phyloP scores from a whole-genome alignment of 2,888 invertebrate species.

The Trypoxylon attenuatum region DNA sequence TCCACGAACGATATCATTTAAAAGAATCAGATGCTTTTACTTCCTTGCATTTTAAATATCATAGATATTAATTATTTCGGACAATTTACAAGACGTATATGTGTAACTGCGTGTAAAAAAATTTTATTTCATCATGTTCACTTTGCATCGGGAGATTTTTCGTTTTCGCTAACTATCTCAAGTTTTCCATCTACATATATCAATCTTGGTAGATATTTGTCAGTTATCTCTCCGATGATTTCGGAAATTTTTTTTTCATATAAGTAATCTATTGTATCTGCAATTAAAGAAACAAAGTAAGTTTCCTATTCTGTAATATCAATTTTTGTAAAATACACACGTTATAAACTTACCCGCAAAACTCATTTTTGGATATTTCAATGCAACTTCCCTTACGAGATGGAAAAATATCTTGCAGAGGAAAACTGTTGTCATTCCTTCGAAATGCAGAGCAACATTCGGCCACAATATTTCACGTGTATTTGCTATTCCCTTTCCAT shows the following conservation, averaged over 20 bases:
- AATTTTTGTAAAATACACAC: background rate
- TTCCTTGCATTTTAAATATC: background rate
- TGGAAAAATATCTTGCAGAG: slow-evolving; percentile 46
- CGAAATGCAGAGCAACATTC: slow-evolving; percentile 53
- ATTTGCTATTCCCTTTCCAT: slow-evolving; percentile 49
- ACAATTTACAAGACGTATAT: too few species aligned
- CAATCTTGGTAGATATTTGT: slow-evolving; percentile 58
- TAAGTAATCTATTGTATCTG: slow-evolving; percentile 56
- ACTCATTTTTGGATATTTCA: background rate
- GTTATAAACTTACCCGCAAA: slow-evolving; percentile 25
- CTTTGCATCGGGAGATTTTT: background rate
- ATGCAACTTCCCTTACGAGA: slow-evolving; percentile 28
- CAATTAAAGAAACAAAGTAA: slow-evolving; percentile 20
- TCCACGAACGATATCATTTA: slow-evolving; percentile 30
- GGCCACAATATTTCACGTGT: slow-evolving; percentile 59
- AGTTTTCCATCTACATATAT: slow-evolving; percentile 43
- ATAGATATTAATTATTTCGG: background rate
- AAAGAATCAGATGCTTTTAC: background rate
- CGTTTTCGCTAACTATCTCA: slow-evolving; percentile 11
- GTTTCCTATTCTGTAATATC: background rate
- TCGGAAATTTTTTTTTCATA: slow-evolving; percentile 42
- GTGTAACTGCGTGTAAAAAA: too few species aligned
- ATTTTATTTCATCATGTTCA: background rate
- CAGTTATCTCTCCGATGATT: slow-evolving; percentile 30
- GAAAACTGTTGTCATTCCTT: slow-evolving; percentile 60